Base-by-base conservation (phyloP, 1,140 invertebrate species). In the Listronotus oregonensis region DNA sequence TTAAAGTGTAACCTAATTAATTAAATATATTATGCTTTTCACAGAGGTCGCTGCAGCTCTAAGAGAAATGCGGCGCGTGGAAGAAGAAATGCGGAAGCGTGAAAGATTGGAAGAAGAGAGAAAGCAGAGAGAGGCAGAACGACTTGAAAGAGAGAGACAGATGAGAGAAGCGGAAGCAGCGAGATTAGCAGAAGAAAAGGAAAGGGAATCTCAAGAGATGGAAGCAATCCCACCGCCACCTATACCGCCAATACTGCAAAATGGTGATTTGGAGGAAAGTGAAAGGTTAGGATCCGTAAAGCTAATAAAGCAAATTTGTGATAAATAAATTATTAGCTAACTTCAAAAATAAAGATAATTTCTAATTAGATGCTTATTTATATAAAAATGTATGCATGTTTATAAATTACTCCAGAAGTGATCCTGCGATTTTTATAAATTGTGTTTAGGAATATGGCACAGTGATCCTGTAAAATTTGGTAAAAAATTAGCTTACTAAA, bases 61-160 rank as follows among this genome's bases (percentile, higher is more conserved):
- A 46, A 81, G 92, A 1, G 93, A 96, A 83, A 94, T 95, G 90
- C 85, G 90, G 70, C 82, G 90, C n/a, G 90, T 96, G 27, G 94
- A 97, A 79, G 92, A 95, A 75, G 94, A 96, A 82, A 92, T 95
- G 85, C 84, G 88, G 61, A 86, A 91, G 72, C 82, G 91, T 12
- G 78, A 79, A 58, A 69, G 75, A 60, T 66, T 86, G 61, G 90
- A 91, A 73, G 85, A 88, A 75, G 89, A 90, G 77, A 80, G 84
- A 69, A 80, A 78, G 67, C 74, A 73, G 42, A 69, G 77, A 44
- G 79, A 83, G 69, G 72, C 69, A 0, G 74, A 76, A 71, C 31
- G 66, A 56, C 14, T 54, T 8, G 60, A 62, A 17, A 75, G 75
- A 66, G 70, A 73, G 63, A 75, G 79, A 64, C 70, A 79, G 43